Base-by-base conservation (phyloP, 2,888 invertebrate genomes). In the Thereva unica region DNA sequence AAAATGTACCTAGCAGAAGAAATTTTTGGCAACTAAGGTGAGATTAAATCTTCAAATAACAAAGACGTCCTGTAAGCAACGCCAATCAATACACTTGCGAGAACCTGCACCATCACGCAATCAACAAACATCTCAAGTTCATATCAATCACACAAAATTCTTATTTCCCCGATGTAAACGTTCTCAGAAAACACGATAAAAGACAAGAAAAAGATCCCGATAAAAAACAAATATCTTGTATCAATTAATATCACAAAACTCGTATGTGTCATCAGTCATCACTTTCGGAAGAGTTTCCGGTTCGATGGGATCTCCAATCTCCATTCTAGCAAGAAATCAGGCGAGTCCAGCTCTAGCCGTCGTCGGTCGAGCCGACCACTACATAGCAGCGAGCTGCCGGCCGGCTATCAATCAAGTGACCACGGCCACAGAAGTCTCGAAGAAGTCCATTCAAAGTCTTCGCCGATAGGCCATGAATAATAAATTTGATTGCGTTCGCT, bases 231-330 rank as follows among this genome's bases (percentile, higher is more conserved):
- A 23, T 23, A 23, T 23, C 23, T 23, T 23, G 23, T 23, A 23
- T 8, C 54, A 61, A 37, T 47, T 12, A 54, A 61, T 42, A 49
- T 63, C 40, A 47, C 40, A 23, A 23, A 23, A 23, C 23, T 55
- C 40, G 53, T 53, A 5, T 50, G 53, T 53, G 53, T 53, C 34
- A 49, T 34, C 61, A 9, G 38, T 23, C 23, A 23, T 23, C 23
- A 23, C 34, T 23, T 23, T 68, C 65, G 65, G 65, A 68, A 65
- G 68, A 68, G 65, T 68, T 65, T 68, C 68, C 68, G 68, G 68
- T 68, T 52, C 52, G 42, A 56, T 23, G 40, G 50, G 55, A 54
- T 49, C 49, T 50, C 37, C 23, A 49, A 5, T 45, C 37, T 50
- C 5, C 41, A 49, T 37, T 40, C 23, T 55, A 23, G 38, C 41